These are phyloP conservation scores for Hylaeus volcanicus DNA, from an alignment of 1,140 invertebrate species.

Conservation along the genomic window DNA sequence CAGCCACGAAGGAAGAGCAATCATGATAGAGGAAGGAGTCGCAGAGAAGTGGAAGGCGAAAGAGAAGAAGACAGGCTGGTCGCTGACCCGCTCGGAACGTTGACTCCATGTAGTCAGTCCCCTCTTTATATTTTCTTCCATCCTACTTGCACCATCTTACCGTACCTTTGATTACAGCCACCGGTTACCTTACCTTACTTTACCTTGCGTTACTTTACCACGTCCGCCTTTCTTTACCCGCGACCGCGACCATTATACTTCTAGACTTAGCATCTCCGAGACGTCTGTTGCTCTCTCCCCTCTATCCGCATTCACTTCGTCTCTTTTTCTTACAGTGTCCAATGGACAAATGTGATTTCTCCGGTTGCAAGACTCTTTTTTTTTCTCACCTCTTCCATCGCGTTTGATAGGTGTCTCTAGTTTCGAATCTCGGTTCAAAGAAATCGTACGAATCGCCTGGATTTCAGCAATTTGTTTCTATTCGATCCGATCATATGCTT, in stretches of 20 bases:
- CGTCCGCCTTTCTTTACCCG: constrained; percentile 42
- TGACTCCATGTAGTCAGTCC: constrained; percentile 79
- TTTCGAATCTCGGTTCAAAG: too few species aligned
- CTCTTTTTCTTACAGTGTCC: background rate
- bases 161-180: constrained; percentile 65
- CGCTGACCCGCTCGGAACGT: constrained; percentile 81
- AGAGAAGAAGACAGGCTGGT: constrained; percentile 69
- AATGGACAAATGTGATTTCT: background rate
- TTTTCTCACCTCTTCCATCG: background rate
- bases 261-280: background rate
- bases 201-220: constrained; percentile 48
- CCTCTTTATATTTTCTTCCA: constrained; percentile 74
- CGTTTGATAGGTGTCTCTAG: too few species aligned
- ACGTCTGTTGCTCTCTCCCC: background rate
- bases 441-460: too few species aligned
- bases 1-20: background rate
- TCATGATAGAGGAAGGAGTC: constrained; percentile 35
- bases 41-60: constrained; percentile 6
- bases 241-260: constrained; percentile 26
- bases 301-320: background rate
- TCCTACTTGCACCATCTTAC: constrained; percentile 65
- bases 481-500: too few species aligned
- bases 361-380: background rate
- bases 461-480: too few species aligned
- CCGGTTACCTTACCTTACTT: constrained; percentile 65